Evolutionary conservation across 2,888 invertebrate species (phyloP), one percentile per base, ranked within the genome.

Genomic region (Mycalesis mineus): DNA sequence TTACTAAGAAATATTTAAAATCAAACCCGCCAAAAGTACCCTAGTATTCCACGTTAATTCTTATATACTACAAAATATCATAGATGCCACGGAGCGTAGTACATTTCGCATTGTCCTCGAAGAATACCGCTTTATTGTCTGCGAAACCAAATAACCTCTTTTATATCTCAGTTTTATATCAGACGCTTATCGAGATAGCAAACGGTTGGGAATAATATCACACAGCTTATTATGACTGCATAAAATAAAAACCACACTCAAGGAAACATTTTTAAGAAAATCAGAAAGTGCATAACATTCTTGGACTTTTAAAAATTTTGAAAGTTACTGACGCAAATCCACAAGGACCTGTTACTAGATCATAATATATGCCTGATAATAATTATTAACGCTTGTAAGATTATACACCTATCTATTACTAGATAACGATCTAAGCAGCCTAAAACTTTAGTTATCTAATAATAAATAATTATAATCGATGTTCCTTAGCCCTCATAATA

Each of bases 91-190:
- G 45, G 54, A 55, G 54, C 48, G 42, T 14, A 82, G 78, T 82
- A 83, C 81, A 81, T 76, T 78, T 75, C 74, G 78, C 80, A 84
- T 86, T 86, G 85, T 85, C 77, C 81, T 69, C 76, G 68, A 74
- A 77, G 78, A 80, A 78, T 75, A 76, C 78, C 73, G 73, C 78
- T 80, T 84, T 86, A 88, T 85, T 85, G 82, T 79, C 74, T 73
- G 78, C 74, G 77, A 83, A 84, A 84, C 84, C 83, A 83, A 87
- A 87, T 85, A 86, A 81, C 77, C 76, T 75, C 72, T 71, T 82
- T 79, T 79, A 80, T 86, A 82, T 77, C 77, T 76, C 75, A 72
- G 74, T 80, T 84, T 84, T 83, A 84, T 84, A 84, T 77, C 75
- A 73, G 69, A 65, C 71, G 78, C 76, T 81, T 84, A 83, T 81